These are phyloP conservation scores for Porphyrio hochstetteri DNA, from an alignment of 2,113 vertebrate genomes.

Conservation along the genomic window DNA sequence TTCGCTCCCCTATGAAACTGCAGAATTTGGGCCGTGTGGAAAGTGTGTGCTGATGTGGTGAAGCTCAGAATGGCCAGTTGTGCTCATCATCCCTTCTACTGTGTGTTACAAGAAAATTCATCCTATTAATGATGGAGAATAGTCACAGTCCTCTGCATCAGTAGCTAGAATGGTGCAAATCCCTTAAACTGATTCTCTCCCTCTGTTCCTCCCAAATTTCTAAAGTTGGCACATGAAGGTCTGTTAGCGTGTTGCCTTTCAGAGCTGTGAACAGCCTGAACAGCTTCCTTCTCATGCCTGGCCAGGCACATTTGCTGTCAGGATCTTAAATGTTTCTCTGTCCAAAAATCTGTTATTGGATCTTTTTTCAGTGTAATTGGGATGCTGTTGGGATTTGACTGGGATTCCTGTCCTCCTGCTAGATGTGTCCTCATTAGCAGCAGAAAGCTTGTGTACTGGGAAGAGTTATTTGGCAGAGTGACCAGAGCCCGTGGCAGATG, in stretches of 20 bases:
- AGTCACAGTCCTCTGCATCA: not conserved
- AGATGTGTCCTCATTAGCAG: not conserved
- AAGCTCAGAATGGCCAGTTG: not conserved
- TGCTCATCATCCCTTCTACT: not conserved
- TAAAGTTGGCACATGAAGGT: not conserved
- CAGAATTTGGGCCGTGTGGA: not conserved
- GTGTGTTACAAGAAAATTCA: not conserved
- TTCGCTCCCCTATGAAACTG: not conserved
- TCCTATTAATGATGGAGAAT: not conserved
- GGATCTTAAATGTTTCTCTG: not conserved
- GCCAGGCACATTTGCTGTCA: not conserved
- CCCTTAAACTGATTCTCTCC: not conserved
- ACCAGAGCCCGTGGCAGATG: not conserved
- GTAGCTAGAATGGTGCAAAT: not conserved
- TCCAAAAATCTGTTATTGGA: not conserved
- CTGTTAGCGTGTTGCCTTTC: not conserved
- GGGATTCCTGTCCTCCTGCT: not conserved
- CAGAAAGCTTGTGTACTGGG: not conserved
- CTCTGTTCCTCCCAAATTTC: not conserved
- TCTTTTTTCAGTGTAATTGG: not conserved
- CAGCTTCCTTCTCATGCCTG: not conserved
- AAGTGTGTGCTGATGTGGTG: rapidly evolving
- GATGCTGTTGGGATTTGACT: not conserved
- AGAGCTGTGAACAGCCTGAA: not conserved
- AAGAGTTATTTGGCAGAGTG: not conserved